Evolutionary conservation across 2,888 invertebrate species (phyloP), one percentile per base, ranked within the genome.

Genomic region (Microplitis deprimator): DNA sequence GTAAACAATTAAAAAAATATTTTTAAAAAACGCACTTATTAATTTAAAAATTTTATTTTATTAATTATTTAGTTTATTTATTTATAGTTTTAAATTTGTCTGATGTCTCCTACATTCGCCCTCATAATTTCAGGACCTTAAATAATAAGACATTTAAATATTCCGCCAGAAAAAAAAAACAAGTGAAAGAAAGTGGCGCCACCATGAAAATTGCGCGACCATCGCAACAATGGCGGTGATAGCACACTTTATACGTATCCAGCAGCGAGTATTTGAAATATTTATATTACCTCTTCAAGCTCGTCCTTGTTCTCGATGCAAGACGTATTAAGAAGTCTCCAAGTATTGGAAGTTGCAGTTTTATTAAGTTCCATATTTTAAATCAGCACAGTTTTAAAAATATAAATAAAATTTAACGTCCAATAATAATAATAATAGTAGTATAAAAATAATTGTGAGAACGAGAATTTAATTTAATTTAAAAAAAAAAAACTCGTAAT

Each of bases 221-320:
- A 89, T 91, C 90, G 90, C 90, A 90, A 91, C 91, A 90, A 90
- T 88, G 88, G 88, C 88, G 85, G 87, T 85, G 84, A 85, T 87
- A 84, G 84, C 29, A 29, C 83, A 87, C 86, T 85, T 84, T 84
- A 87, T 87, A 87, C 86, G 86, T 86, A 87, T 85, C 83, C 85
- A 86, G 85, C 82, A 85, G 86, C 82, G 29, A 29, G 29, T 85
- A 86, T 85, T 88, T 87, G 79, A 87, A 87, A 86, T 85, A 85
- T 86, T 85, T 84, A 89, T 89, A 90, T 92, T 94, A 96, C 96
- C 96, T 96, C 96, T 91, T 96, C 96, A 90, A 95, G 93, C 91
- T 96, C 96, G 92, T 96, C 96, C 94, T 94, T 95, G 92, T 94
- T 94, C 93, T 96, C 96, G 90, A 96, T 94, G 89, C 94, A 93